These are phyloP conservation scores for Drosophila sechellia DNA, from an alignment of 1,140 invertebrate genomes.

Conservation along the genomic window DNA sequence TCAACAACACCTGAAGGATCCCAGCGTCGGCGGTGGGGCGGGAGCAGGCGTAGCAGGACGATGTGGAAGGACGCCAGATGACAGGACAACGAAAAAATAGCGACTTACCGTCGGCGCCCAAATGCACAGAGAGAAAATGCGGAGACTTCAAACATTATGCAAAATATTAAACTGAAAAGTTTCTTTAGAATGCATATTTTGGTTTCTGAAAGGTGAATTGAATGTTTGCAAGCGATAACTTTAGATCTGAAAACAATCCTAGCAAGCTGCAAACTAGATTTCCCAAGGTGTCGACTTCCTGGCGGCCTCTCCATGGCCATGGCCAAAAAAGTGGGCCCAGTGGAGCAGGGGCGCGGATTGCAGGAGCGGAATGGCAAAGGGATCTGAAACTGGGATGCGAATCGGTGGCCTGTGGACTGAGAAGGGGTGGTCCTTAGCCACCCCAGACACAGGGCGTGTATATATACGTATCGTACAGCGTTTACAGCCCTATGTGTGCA, in stretches of 20 bases:
- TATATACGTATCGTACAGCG: not conserved
- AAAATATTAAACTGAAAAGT: not conserved
- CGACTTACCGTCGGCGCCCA: constrained; percentile 5
- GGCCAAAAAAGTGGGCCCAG: constrained; percentile 7
- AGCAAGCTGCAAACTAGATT: not conserved
- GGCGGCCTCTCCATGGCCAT: constrained; percentile 15
- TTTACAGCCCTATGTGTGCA: constrained; percentile 13
- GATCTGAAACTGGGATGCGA: not conserved
- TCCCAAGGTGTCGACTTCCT: not conserved
- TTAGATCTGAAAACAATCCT: too few relatives aligned
- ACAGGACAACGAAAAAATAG: constrained; percentile 14
- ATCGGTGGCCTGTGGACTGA: not conserved
- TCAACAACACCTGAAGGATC: constrained; percentile 42
- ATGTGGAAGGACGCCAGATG: constrained; percentile 7
- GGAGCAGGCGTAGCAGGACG: not conserved
- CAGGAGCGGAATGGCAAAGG: constrained; percentile 1
- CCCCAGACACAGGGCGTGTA: constrained; percentile 10
- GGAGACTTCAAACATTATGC: not conserved
- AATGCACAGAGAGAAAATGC: not conserved
- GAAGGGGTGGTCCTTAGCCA: constrained; percentile 30
- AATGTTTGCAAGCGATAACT: too few relatives aligned
- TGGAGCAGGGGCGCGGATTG: constrained; percentile 18
- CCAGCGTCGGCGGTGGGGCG: constrained; percentile 1
- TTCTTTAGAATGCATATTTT: not conserved
- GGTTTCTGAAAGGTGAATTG: too few relatives aligned